phyloP scores from a whole-genome alignment of 2,797 vertebrate species.

The Zenarchopterus dispar region DNA sequence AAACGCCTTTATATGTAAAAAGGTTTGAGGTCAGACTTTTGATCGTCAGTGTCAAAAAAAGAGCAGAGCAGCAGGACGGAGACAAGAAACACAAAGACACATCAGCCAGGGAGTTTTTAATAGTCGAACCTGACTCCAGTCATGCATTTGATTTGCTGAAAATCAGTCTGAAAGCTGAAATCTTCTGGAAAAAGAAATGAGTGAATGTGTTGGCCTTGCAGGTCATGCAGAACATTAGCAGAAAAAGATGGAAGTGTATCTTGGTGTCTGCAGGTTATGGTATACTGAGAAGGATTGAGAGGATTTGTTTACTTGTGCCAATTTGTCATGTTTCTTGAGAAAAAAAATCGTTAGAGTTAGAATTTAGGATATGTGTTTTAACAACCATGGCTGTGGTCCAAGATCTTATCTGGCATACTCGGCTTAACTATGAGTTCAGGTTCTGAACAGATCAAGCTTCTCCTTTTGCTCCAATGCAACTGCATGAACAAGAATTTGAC shows the following conservation, averaged over 20 bases:
- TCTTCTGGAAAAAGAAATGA: background rate
- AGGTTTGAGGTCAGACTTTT: constrained; percentile 5
- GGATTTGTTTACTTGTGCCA: too few relatives aligned
- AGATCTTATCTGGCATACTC: too few relatives aligned
- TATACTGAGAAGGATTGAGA: constrained; percentile 12
- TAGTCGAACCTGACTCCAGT: background rate
- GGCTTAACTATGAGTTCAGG: too few relatives aligned
- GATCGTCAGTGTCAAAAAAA: constrained; percentile 2
- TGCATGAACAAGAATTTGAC: too few relatives aligned
- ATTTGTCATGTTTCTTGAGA: too few relatives aligned
- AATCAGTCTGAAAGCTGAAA: background rate
- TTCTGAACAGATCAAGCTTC: too few relatives aligned
- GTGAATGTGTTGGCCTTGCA: constrained; percentile 7
- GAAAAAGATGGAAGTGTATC: background rate
- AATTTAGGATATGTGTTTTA: too few relatives aligned
- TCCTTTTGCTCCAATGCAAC: too few relatives aligned
- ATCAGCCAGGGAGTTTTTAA: background rate
- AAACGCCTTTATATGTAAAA: constrained; percentile 2
- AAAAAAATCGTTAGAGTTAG: too few relatives aligned
- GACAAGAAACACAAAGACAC: background rate
- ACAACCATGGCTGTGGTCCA: too few relatives aligned
- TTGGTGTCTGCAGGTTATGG: constrained; percentile 1
- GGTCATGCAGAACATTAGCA: constrained; percentile 13
- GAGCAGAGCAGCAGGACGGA: constrained; percentile 9
- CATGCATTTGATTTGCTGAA: constrained; percentile 22